These are phyloP conservation scores for Bombycilla garrulus DNA, from an alignment of 2,113 vertebrate species.

Conservation along the genomic window DNA sequence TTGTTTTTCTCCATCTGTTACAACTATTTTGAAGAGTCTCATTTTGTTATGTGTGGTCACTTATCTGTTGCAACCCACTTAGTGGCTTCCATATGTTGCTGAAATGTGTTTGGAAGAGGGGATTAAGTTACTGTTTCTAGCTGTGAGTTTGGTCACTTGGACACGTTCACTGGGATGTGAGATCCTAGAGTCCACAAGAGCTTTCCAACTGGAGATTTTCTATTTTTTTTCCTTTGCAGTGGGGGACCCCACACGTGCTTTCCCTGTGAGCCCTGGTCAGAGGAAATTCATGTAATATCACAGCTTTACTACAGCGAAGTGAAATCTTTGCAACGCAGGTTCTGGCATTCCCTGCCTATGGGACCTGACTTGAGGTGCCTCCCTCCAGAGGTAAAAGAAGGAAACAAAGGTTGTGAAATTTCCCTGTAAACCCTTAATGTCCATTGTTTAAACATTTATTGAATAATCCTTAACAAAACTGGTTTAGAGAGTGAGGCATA, in stretches of 20 bases:
- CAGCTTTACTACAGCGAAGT: neutral
- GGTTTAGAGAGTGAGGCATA: neutral
- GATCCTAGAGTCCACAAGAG: neutral
- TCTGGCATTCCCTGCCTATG: neutral
- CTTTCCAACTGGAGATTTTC: neutral
- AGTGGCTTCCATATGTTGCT: constrained; percentile 32
- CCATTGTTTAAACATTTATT: neutral
- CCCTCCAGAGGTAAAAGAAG: neutral
- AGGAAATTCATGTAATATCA: neutral
- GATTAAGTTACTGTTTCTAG: constrained; percentile 48
- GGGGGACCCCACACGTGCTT: neutral
- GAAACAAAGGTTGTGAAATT: neutral
- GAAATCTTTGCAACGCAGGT: neutral
- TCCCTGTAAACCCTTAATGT: neutral
- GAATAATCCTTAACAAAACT: neutral
- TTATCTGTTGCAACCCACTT: neutral
- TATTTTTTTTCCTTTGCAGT: neutral
- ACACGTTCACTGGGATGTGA: constrained; percentile 1
- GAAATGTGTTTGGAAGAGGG: constrained; percentile 15
- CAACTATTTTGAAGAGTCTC: neutral
- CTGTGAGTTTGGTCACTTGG: constrained; percentile 39
- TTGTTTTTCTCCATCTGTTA: neutral
- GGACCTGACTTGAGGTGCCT: neutral
- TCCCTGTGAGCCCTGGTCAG: neutral
- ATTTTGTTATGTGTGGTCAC: constrained; percentile 6